A percentile compares a stretch with the other conserved stretches of the same genome.
Evolutionary conservation across 2,888 invertebrate genomes (phyloP).

Genomic region (Aquatica leii): DNA sequence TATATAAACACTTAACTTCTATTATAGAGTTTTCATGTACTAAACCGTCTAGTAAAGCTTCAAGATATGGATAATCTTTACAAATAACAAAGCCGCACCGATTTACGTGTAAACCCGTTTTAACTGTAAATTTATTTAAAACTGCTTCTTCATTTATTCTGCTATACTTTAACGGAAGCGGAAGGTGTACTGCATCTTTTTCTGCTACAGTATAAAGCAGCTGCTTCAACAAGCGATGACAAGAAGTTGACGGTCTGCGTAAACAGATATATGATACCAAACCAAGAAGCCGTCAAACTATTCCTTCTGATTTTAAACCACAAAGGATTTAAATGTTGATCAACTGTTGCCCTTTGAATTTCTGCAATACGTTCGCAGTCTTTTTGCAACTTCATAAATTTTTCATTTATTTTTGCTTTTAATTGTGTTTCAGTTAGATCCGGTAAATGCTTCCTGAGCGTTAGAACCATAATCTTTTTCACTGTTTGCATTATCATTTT

Average conservation of each 20-base stretch:
- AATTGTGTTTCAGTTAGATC: neutral
- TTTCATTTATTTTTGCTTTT: neutral
- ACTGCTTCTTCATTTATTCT: neutral
- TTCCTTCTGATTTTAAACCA: too few relatives aligned
- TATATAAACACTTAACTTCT: too few relatives aligned
- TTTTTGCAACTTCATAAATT: neutral
- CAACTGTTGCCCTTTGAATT: neutral
- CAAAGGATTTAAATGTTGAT: too few relatives aligned
- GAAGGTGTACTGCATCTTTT: neutral
- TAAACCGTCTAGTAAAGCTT: neutral
- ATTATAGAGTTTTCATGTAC: neutral
- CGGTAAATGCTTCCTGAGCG: neutral
- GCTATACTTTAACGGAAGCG: neutral
- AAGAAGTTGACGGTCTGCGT: too few relatives aligned
- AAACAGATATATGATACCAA: too few relatives aligned
- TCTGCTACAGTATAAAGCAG: neutral
- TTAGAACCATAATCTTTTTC: neutral
- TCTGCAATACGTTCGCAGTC: neutral
- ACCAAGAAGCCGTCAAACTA: too few relatives aligned
- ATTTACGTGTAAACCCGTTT: neutral
- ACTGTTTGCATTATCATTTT: neutral
- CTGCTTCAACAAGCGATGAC: too few relatives aligned
- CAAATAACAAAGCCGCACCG: neutral
- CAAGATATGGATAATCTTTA: neutral
- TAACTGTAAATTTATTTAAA: neutral